Base-by-base conservation (phyloP, 2,113 vertebrate species). In the Pterocles burchelli region DNA sequence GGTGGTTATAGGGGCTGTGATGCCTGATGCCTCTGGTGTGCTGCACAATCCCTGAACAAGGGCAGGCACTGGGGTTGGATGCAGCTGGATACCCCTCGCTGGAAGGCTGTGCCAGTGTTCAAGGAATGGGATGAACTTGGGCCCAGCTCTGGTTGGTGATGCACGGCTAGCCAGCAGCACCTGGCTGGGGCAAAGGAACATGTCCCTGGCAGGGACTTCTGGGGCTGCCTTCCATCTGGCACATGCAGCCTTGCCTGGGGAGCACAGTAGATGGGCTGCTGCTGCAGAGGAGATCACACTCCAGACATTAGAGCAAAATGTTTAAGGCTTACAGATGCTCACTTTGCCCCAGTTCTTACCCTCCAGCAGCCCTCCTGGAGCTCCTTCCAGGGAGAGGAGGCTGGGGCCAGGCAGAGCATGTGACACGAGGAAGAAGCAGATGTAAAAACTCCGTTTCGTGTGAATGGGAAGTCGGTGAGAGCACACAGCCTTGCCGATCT, bases 61-160 rank as follows among this genome's bases (percentile, higher is more conserved):
- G 43, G 26, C 8, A 71, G 45, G 31, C 36, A 41, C 29, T 0
- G 3, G 29, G 6, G 3, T 9, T 61, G 28, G 41, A 41, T 5
- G 41, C 12, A 2, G 18, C 2, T 5, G 8, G 10, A 11, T 55
- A 17, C 6, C 26, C 14, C 20, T 13, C 0, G 0, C 26, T 62
- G 55, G 29, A 61, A 48, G 58, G 54, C 58, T 76, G 5, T 1
- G 13, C 63, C 5, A 5, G 10, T n/a, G n/a, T 41, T 54, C 33
- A 31, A 38, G 70, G 78, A 36, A 28, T 10, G 38, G 13, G 15
- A 36, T 49, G 38, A 52, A 20, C 13, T 29, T 54, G 48, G 8
- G 13, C 55, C 13, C 62, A 29, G 59, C 1, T 1, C 28, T 3
- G 2, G 36, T 19, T 26, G 14, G 33, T 29, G 79, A 54, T 3